Base-by-base conservation (phyloP, 2,113 vertebrate species). In the Astatoreochromis straeleni region DNA sequence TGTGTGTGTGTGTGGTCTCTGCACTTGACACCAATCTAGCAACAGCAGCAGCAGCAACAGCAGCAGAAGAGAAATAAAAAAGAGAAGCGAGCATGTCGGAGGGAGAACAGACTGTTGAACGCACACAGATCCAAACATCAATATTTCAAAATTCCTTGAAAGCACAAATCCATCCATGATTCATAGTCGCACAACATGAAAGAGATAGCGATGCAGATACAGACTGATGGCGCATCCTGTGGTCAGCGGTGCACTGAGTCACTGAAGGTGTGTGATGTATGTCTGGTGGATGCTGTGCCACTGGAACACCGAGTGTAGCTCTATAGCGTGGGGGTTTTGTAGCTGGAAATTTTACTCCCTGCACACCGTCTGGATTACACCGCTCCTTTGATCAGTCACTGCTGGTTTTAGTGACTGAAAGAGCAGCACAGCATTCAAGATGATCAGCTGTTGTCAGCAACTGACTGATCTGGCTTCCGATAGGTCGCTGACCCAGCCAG, bases 91-190 rank as follows among this genome's bases (percentile, higher is more conserved):
- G 78, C 11, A 7, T 80, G 91, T 91, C 70, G 29, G 87, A 83
- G 47, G 57, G 19, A 91, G 80, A 92, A 85, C 65, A 88, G 86
- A 88, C 81, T 35, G 57, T 83, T 40, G 45, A 78, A 78, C 5
- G 3, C 45, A 78, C 73, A n/a, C 6, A 49, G 45, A 92, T 78
- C 65, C 87, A 90, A 92, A 93, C 90, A 92, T 92, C 92, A 92
- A 92, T 92, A 90, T 93, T 95, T 92, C 26, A 92, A 42, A 93
- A 93, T 95, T 93, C 90, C 83, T 91, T 87, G 83, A 91, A 91
- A 91, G 90, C 86, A 82, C 78, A 53, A 89, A 90, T 82, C 17
- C 88, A 85, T 94, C 89, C 54, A 90, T 89, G 91, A 92, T 92
- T 94, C 87, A 92, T 83, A 1, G 73, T 16, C 1, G 17, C 29